Conservation (phyloP, 2,113 vertebrate species). For the Polypterus senegalus region DNA sequence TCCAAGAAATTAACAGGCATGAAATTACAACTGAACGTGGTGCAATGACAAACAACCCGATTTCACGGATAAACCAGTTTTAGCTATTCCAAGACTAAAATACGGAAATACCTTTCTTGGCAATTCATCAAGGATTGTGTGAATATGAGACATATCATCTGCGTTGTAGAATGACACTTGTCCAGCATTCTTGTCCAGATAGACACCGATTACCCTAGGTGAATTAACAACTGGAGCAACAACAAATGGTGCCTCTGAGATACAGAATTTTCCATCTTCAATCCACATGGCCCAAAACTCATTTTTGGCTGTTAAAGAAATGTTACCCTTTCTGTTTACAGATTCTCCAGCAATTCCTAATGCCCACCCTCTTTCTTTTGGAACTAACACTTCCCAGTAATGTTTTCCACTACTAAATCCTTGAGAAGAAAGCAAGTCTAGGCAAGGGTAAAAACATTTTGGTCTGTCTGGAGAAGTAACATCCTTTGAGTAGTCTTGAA, state of each 20-base stretch:
- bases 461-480: constrained; percentile 21
- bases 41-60: too few relatives aligned
- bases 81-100: not conserved
- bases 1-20: too few relatives aligned
- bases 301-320: constrained; percentile 25
- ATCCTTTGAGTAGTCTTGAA: constrained; percentile 9
- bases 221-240: constrained; percentile 7
- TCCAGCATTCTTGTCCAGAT: constrained; percentile 48
- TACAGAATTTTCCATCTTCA: constrained; percentile 35
- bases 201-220: constrained; percentile 39
- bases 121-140: constrained; percentile 28
- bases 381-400: constrained; percentile 58
- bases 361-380: constrained; percentile 45
- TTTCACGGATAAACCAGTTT: not conserved
- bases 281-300: constrained; percentile 52
- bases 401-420: constrained; percentile 44
- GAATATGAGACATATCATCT: constrained; percentile 43
- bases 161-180: constrained; percentile 56
- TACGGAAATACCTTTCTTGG: not conserved
- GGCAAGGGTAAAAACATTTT: constrained; percentile 45
- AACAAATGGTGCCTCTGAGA: constrained; percentile 34
- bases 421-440: constrained; percentile 34
- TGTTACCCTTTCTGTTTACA: constrained; percentile 42
- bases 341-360: constrained; percentile 47
- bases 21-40: too few relatives aligned